Evolutionary conservation across 2,888 invertebrate genomes (phyloP).

Genomic region (Philereme transversata): DNA sequence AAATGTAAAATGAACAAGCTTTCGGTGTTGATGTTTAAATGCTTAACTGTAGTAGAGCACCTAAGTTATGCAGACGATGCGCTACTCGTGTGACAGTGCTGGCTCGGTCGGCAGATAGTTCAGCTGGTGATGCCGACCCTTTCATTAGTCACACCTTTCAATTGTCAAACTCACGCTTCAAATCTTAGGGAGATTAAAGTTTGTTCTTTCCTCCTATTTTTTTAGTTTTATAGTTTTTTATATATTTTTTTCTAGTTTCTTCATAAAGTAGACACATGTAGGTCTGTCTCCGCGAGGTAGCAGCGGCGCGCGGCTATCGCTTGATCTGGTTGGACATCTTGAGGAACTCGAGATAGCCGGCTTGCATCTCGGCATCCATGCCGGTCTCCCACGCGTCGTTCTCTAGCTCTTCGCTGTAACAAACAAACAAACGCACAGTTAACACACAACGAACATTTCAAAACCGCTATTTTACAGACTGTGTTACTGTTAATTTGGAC

Average conservation of each 20-base stretch:
- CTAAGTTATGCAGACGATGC: conserved; percentile 47
- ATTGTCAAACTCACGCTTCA: conserved; percentile 15
- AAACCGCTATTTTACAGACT: conserved; percentile 1
- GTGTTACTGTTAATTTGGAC: conserved; percentile 10
- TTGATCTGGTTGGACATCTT: conserved; percentile 82
- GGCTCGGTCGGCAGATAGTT: neutral
- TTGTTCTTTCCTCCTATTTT: conserved; percentile 60
- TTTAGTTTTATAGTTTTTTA: conserved; percentile 73
- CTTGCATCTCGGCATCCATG: conserved; percentile 81
- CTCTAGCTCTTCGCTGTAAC: conserved; percentile 73
- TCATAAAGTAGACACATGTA: conserved; percentile 58
- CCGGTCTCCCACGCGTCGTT: conserved; percentile 81
- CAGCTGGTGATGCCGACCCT: conserved; percentile 2
- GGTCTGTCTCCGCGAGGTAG: conserved; percentile 61
- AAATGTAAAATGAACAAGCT: conserved; percentile 61
- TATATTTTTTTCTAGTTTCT: conserved; percentile 63
- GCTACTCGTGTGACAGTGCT: conserved; percentile 23
- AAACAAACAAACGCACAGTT: conserved; percentile 5
- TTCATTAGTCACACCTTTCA: conserved; percentile 14
- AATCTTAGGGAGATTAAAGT: conserved; percentile 42
- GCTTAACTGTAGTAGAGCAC: conserved; percentile 62
- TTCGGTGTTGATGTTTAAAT: conserved; percentile 58
- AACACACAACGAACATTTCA: neutral
- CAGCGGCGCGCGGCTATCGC: conserved; percentile 68
- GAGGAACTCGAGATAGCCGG: conserved; percentile 79